A percentile compares a stretch with the other conserved stretches of the same genome.
phyloP scores from a whole-genome alignment of 2,888 invertebrate species.

The Troglohyphantes excavatus region DNA sequence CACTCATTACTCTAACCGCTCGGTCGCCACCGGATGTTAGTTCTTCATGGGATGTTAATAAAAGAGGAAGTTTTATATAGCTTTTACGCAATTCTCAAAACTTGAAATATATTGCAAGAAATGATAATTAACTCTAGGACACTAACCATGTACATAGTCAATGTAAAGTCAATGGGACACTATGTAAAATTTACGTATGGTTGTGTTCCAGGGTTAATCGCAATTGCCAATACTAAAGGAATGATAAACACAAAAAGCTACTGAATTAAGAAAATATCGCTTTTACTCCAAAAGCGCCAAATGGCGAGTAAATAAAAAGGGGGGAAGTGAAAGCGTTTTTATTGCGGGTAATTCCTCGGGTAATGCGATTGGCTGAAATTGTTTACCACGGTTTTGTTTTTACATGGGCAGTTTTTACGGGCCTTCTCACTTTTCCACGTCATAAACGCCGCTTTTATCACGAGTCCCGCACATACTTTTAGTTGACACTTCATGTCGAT shows the following conservation, averaged over 20 bases:
- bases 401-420: constrained; percentile 64
- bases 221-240: no score
- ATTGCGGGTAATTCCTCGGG: constrained; percentile 51
- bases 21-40: no score
- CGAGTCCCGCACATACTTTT: constrained; percentile 44
- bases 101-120: no score
- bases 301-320: constrained; percentile 55
- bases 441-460: constrained; percentile 70
- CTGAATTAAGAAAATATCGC: neutral
- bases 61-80: no score
- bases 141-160: no score
- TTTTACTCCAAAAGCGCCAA: constrained; percentile 15
- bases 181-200: no score
- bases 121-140: no score
- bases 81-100: no score
- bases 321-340: constrained; percentile 50
- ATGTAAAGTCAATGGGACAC: no score
- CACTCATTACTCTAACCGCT: no score
- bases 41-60: no score
- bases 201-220: no score
- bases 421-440: constrained; percentile 66
- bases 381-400: constrained; percentile 63
- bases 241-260: neutral
- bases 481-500: constrained; percentile 19
- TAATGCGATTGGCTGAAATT: constrained; percentile 59